phyloP scores from a whole-genome alignment of 2,113 vertebrate genomes.

The Gymnorhina tibicen region DNA sequence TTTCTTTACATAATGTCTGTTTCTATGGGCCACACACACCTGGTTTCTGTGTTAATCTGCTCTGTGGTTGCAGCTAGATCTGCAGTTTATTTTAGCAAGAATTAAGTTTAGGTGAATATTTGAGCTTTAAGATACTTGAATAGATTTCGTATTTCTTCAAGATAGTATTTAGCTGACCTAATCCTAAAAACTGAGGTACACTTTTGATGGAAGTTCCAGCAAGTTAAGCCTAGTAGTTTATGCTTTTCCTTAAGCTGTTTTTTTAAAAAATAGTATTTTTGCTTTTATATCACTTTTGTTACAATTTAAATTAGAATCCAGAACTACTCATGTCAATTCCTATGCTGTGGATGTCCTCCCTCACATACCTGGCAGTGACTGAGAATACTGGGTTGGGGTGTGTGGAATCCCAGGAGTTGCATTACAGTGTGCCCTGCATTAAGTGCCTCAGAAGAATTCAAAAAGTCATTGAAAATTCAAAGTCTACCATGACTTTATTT shows the following conservation, averaged over 20 bases:
- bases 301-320: background rate
- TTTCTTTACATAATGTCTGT: background rate
- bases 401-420: background rate
- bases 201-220: background rate
- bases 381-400: background rate
- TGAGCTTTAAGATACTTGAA: background rate
- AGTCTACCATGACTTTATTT: background rate
- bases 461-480: background rate
- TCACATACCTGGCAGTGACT: background rate
- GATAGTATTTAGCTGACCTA: background rate
- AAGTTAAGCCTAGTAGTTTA: background rate
- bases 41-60: background rate
- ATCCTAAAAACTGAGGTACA: background rate
- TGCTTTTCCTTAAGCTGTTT: background rate
- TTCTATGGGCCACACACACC: background rate
- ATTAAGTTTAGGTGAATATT: background rate
- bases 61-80: background rate
- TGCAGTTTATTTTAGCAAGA: background rate
- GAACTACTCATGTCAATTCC: background rate
- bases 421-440: background rate
- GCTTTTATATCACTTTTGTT: background rate
- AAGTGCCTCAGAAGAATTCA: background rate
- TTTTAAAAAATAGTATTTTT: background rate
- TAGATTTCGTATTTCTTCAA: background rate
- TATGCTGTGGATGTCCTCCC: background rate